phyloP scores from a whole-genome alignment of 2,888 invertebrate species.

The Tachystola acroxantha region DNA sequence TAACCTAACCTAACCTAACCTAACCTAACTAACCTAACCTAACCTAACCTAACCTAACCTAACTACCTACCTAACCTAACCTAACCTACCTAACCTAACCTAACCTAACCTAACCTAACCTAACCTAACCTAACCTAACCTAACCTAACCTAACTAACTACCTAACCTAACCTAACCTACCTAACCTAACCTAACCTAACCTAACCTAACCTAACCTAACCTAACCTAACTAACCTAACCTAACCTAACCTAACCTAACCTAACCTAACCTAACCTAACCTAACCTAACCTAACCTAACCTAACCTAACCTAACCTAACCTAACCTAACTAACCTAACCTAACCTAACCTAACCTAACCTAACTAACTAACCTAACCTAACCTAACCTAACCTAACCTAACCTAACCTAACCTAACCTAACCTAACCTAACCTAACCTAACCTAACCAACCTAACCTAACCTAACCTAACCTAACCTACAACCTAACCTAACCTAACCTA shows the following conservation, averaged over 20 bases:
- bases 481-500: constrained; percentile 9
- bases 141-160: constrained; percentile 6
- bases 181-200: constrained; percentile 16
- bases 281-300: constrained; percentile 15
- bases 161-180: constrained; percentile 15
- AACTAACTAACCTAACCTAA: constrained; percentile 18
- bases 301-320: constrained; percentile 8
- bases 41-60: constrained; percentile 19
- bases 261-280: constrained; percentile 12
- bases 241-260: constrained; percentile 9
- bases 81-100: constrained; percentile 17
- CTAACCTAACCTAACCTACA: constrained; percentile 12
- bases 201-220: constrained; percentile 17
- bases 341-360: constrained; percentile 13
- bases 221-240: constrained; percentile 16
- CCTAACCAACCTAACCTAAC: constrained; percentile 18
- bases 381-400: constrained; percentile 22
- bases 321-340: constrained; percentile 13
- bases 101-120: constrained; percentile 14
- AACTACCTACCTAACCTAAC: constrained; percentile 21
- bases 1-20: constrained; percentile 20
- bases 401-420: constrained; percentile 23
- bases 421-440: constrained; percentile 22
- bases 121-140: constrained; percentile 13
- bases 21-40: constrained; percentile 18